Base-by-base conservation (phyloP, 2,888 invertebrate species). In the Liopterus haemorrhoidalis region DNA sequence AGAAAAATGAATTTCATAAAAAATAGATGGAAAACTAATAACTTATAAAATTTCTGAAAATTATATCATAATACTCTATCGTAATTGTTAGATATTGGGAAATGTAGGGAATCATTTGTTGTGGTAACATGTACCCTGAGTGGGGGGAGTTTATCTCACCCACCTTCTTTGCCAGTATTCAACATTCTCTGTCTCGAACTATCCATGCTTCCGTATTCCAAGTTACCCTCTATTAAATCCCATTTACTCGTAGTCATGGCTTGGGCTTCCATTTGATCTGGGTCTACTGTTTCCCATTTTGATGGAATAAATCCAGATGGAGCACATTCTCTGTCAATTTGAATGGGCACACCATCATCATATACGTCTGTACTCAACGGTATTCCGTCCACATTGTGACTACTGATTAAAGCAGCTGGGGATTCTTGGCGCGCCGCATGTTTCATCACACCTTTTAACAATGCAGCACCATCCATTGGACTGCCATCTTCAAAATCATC, bases 211-310 rank as follows among this genome's bases (percentile, higher is more conserved):
- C 66, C 67, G 2, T 62, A 66, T 49, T 67, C 68, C 3, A 63
- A 64, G 42, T 64, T 65, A 41, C 63, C 62, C 57, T 84, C 88
- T 38, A 89, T 66, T 32, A 82, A 72, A 62, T 91, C 90, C 90
- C 90, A 91, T 64, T 90, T 90, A 56, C 86, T 87, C 0, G 88
- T 88, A 1, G 85, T 87, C 75, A 89, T 85, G 5, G 89, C 89
- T 67, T 82, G 81, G 4, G 81, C 83, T 64, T 87, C 86, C 47
- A 79, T 73, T 64, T 85, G 81, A 57, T 85, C 82, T 16, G 92
- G 90, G 70, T 95, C 94, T 16, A 97, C 88, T 31, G 86, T 87
- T 75, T 97, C 95, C 96, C 96, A 97, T 66, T 92, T 89, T 2
- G 94, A 94, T 5, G 89, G 87, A 45, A 92, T 84, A 71, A 95